Evolutionary conservation across 1,140 invertebrate species (phyloP), one percentile per base, ranked within the genome.

Genomic region (Trichoplusia ni): DNA sequence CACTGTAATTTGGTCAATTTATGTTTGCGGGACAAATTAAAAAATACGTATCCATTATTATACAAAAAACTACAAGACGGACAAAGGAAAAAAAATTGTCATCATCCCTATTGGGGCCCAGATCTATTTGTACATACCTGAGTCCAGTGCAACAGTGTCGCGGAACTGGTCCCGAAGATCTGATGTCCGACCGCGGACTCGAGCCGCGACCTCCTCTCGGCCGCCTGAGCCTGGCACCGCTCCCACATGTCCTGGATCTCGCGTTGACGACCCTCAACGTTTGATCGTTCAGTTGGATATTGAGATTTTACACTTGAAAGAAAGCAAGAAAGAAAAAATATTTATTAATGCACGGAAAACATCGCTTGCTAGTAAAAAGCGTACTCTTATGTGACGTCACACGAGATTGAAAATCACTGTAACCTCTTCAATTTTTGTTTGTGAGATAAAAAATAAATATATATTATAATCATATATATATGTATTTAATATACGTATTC

Each of bases 161-260:
- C 65, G 38, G 77, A 80, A 73, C 93, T 95, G 76, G 96, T 97
- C 74, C 96, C 96, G 84, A 99, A 99, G 69, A 99, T 97, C 85
- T 99, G 97, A 75, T 97, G 95, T 0, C 98, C 98, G 6, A 99
- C 97, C 8, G 97, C 97, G 81, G 97, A 96, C 85, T 99, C 97
- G 6, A 99, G 92, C 53, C 96, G 87, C 0, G 93, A 93, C 63
- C 96, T 92, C 14, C 97, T 91, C 46, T 97, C 95, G 7, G 93
- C 92, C 0, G 97, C 97, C 78, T 97, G 97, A 2, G 93, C 94
- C 84, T 96, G 93, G 25, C 99, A 95, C 79, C 96, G 93, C 60
- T 95, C 93, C 98, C 98, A 99, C 69, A 98, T 91, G 60, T 94
- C 93, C 68, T 95, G 93, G 18, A 99, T 94, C 86, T 99, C 96